phyloP scores from a whole-genome alignment of 2,113 vertebrate species.

The Rhodinocichla rosea region DNA sequence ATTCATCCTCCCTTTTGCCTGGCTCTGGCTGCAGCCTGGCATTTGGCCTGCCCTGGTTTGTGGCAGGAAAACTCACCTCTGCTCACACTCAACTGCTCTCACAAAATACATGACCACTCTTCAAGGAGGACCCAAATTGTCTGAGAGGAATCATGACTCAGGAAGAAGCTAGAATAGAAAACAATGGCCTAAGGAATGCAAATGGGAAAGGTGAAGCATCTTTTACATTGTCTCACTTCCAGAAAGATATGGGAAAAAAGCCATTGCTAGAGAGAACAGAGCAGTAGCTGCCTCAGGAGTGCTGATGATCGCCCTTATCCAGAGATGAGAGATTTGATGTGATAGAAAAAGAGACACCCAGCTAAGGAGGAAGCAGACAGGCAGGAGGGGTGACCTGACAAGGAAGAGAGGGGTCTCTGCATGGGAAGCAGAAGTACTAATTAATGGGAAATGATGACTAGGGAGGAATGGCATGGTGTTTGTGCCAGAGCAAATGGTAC shows the following conservation, averaged over 20 bases:
- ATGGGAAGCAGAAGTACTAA: background rate
- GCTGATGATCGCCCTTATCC: background rate
- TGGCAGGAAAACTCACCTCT: background rate
- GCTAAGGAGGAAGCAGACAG: background rate
- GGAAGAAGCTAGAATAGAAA: background rate
- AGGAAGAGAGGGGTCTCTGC: background rate
- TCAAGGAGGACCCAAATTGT: background rate
- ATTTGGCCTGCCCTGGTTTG: background rate
- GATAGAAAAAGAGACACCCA: background rate
- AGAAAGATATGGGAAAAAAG: background rate
- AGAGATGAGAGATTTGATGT: background rate
- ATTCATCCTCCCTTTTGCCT: background rate
- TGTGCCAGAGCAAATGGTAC: fast-evolving
- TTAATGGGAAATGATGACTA: background rate
- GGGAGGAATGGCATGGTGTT: background rate
- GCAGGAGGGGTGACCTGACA: background rate
- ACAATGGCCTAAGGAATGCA: background rate
- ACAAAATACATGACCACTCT: background rate
- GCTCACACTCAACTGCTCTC: background rate
- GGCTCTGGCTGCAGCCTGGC: background rate
- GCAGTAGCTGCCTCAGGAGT: background rate
- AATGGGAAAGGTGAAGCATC: background rate
- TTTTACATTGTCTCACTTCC: background rate
- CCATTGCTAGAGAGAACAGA: background rate
- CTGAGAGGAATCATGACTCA: background rate